Evolutionary conservation across 2,888 invertebrate genomes (phyloP).

Genomic region (Apomyelois bistriatella): DNA sequence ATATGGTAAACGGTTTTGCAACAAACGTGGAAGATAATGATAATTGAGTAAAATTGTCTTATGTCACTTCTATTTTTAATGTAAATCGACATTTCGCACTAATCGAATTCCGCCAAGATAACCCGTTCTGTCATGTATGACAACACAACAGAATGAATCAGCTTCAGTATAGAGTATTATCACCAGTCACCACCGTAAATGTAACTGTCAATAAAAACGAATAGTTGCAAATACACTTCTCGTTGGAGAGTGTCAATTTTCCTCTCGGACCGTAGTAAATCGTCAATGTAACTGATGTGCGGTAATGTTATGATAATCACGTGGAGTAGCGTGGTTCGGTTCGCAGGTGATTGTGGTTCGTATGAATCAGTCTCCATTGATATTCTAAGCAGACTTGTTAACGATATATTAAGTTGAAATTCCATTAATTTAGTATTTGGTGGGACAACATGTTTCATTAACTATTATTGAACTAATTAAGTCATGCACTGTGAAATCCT

Average conservation of each 20-base stretch:
- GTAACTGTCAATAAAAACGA: background rate
- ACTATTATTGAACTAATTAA: too few species aligned
- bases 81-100: background rate
- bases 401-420: background rate
- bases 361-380: constrained; percentile 9
- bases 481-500: too few species aligned
- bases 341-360: constrained; percentile 4
- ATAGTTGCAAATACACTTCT: background rate
- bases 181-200: background rate
- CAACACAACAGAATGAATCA: constrained; percentile 30
- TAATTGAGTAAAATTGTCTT: background rate
- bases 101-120: constrained; percentile 33
- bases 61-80: background rate
- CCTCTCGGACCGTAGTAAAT: constrained; percentile 1
- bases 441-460: background rate
- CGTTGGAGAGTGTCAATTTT: constrained; percentile 1
- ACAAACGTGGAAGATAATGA: too few species aligned
- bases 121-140: constrained; percentile 27
- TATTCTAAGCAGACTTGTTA: background rate
- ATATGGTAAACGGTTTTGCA: too few species aligned
- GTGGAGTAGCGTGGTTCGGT: background rate
- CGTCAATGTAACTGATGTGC: background rate
- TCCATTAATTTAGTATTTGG: background rate
- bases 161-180: background rate
- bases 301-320: constrained; percentile 3